Evolutionary conservation across 2,113 vertebrate genomes (phyloP).

Genomic region (Tinamus guttatus): DNA sequence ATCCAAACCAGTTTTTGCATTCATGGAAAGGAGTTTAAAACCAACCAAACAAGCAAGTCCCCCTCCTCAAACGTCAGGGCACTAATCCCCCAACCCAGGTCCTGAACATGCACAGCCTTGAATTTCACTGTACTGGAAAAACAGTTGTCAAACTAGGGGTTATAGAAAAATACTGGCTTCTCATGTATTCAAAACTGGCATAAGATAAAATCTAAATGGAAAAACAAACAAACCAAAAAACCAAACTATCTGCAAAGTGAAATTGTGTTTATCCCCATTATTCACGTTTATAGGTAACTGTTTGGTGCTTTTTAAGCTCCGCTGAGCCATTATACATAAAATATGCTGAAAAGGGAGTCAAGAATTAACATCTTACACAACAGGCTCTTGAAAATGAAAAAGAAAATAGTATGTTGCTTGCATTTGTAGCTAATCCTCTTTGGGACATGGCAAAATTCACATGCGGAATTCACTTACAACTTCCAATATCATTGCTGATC

Average conservation of each 20-base stretch:
- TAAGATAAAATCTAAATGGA: not conserved
- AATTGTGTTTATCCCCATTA: not conserved
- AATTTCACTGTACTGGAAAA: not conserved
- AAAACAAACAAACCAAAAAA: not conserved
- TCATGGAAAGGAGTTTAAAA: not conserved
- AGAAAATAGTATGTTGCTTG: slow-evolving; percentile 78
- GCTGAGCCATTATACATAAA: slow-evolving; percentile 14
- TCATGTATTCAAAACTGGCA: not conserved
- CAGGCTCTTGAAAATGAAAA: slow-evolving; percentile 67
- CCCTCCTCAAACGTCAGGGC: no score
- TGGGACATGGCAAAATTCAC: slow-evolving; percentile 82
- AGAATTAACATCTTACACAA: slow-evolving; percentile 74
- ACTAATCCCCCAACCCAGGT: not conserved
- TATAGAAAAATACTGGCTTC: not conserved
- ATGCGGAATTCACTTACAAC: slow-evolving; percentile 80
- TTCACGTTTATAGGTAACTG: not conserved
- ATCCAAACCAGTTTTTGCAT: not conserved
- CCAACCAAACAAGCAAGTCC: not conserved
- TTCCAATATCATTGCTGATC: slow-evolving; percentile 79
- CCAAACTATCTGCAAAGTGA: not conserved
- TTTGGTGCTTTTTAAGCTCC: not conserved
- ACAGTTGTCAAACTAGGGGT: not conserved
- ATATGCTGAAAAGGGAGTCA: slow-evolving; percentile 53
- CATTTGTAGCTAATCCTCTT: slow-evolving; percentile 88
- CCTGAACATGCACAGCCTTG: not conserved